Base-by-base conservation (phyloP, 2,888 invertebrate genomes). In the Drosophila leonis region DNA sequence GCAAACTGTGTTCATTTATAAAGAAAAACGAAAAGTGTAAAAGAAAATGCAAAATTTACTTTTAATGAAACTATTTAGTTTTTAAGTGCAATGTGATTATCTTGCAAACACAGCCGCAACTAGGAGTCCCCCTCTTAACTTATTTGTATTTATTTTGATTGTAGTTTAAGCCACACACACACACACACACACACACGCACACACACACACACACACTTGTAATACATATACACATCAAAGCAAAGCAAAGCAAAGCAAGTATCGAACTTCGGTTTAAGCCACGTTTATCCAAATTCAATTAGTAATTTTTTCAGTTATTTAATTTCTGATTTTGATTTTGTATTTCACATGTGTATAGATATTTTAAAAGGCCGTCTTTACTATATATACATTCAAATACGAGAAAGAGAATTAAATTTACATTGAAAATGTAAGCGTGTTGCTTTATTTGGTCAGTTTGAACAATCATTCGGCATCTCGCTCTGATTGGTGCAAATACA, bases 1-100 rank as follows among this genome's bases (percentile, higher is more conserved):
- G 70, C 65, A 74, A 86, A 80, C 76, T 86, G 86, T 86, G 86
- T 86, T 86, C 88, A 86, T 86, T 80, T 83, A 73, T 75, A 62
- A 68, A 18, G 18, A 48, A 9, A 48, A n/a, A 44, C 4, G 49
- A 63, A 64, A 42, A 35, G 15, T 42, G 44, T 39, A 39, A 55
- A 57, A 41, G 9, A 15, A 57, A 63, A 68, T 9, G 24, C 5
- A 27, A 51, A 65, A 62, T 69, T 69, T 44, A 51, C 33, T 62
- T 67, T 59, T 66, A 68, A 55, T 6, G 39, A n/a, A 42, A 55
- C 54, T 52, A 74, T 74, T 78, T 84, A 74, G 83, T 81, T 81
- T 66, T 49, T 82, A 86, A 88, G 82, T 82, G 82, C 75, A 80
- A 83, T 85, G 86, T 85, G 86, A 85, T 85, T 82, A 72, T 65